Percentiles rank a stretch among this genome's conserved stretches.
Evolutionary conservation across 2,888 invertebrate genomes (phyloP).

Genomic region (Dryomyza anilis): DNA sequence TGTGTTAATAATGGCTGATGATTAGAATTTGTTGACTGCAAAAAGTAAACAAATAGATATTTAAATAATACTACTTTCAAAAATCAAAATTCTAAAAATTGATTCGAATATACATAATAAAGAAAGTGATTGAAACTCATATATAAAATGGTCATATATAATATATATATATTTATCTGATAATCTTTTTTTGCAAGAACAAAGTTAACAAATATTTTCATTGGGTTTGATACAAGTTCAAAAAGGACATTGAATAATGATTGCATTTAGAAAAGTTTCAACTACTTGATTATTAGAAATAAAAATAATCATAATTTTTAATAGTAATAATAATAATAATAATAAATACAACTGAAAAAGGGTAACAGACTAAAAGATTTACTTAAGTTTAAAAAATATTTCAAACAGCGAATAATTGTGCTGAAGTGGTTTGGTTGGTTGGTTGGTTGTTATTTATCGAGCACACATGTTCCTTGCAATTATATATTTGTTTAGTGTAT

Average conservation of each 20-base stretch:
- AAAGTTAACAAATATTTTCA: slow-evolving; percentile 29
- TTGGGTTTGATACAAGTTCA: neutral
- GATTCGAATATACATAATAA: too few relatives aligned
- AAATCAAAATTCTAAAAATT: too few relatives aligned
- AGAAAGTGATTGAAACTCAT: too few relatives aligned
- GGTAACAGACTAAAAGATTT: slow-evolving; percentile 49
- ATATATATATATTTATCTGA: too few relatives aligned
- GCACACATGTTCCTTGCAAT: slow-evolving; percentile 30
- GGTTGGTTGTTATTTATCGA: slow-evolving; percentile 27
- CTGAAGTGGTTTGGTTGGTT: slow-evolving; percentile 5
- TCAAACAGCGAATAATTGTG: slow-evolving; percentile 16
- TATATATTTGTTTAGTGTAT: too few relatives aligned
- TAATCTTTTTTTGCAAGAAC: slow-evolving; percentile 24
- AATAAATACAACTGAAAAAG: slow-evolving; percentile 40
- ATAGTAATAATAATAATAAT: too few relatives aligned
- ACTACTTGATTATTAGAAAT: slow-evolving; percentile 3
- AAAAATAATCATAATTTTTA: neutral
- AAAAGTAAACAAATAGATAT: too few relatives aligned
- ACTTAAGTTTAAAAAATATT: slow-evolving; percentile 10
- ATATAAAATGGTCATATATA: too few relatives aligned
- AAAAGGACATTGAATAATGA: slow-evolving; percentile 6
- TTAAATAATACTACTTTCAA: too few relatives aligned
- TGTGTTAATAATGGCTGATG: too few relatives aligned
- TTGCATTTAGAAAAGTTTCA: slow-evolving; percentile 6
- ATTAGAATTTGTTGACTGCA: too few relatives aligned